Evolutionary conservation across 1,140 invertebrate genomes (phyloP).

Genomic region (Drosophila sp.): DNA sequence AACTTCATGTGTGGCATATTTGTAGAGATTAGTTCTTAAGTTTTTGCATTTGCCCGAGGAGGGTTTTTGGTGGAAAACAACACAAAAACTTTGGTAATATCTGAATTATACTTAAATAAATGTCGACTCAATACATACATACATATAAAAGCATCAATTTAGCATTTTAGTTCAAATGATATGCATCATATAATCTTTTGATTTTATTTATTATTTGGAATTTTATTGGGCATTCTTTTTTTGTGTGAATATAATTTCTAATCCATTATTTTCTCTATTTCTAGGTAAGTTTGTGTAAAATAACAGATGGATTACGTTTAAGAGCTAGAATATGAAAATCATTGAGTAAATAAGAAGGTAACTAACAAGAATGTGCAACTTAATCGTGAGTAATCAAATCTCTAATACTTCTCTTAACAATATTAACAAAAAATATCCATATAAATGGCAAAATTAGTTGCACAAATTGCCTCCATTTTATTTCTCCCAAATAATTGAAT

Average conservation of each 20-base stretch:
- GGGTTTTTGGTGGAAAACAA: not conserved
- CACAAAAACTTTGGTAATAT: not conserved
- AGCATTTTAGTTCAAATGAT: conserved; percentile 24
- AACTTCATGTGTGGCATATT: conserved; percentile 18
- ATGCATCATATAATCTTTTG: conserved; percentile 46
- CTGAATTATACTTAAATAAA: not conserved
- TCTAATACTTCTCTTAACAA: not conserved
- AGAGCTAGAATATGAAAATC: not conserved
- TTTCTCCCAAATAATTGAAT: too few relatives aligned
- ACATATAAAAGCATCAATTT: conserved; percentile 21
- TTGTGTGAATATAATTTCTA: conserved; percentile 30
- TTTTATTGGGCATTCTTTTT: conserved; percentile 21
- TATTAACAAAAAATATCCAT: not conserved
- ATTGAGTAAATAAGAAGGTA: not conserved
- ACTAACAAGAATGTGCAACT: not conserved
- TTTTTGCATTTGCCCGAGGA: not conserved
- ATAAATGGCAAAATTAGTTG: too few relatives aligned
- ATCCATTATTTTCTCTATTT: conserved; percentile 48
- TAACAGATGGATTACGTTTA: not conserved
- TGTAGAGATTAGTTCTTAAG: conserved; percentile 18
- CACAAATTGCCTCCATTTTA: too few relatives aligned
- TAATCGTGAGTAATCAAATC: not conserved
- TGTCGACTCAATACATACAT: not conserved
- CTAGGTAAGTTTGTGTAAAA: conserved; percentile 61
- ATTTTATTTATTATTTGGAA: conserved; percentile 9